phyloP scores from a whole-genome alignment of 2,797 vertebrate genomes.

The Sciurus vulgaris region DNA sequence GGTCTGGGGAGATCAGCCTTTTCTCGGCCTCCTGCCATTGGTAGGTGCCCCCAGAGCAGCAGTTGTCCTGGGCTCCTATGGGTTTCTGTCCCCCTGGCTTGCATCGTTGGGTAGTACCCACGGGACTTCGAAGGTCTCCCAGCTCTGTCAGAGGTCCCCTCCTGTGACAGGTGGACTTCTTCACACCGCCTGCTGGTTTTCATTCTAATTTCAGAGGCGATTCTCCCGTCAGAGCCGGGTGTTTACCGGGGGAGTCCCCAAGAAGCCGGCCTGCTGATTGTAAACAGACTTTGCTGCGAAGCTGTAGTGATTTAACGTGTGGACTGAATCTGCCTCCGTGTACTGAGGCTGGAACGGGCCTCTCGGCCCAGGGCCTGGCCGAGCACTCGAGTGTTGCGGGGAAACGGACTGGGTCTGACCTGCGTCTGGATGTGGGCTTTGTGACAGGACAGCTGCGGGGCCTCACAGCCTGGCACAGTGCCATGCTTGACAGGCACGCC shows the following conservation, averaged over 20 bases:
- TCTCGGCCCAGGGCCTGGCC: too few relatives aligned
- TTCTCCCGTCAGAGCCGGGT: neutral
- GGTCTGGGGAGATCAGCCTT: neutral
- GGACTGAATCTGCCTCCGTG: fast-evolving
- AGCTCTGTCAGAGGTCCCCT: neutral
- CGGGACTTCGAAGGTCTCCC: neutral
- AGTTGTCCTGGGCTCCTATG: neutral
- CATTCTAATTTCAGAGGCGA: neutral
- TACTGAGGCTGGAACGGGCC: fast-evolving
- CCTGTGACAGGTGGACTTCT: neutral
- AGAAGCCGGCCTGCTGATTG: neutral
- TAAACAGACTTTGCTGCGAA: neutral
- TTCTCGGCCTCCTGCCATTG: neutral
- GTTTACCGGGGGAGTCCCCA: neutral
- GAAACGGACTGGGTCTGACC: neutral
- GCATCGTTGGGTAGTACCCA: fast-evolving
- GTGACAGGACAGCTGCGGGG: neutral
- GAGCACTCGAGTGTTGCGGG: neutral
- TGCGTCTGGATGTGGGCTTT: fast-evolving
- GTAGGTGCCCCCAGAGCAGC: neutral
- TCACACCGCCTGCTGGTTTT: fast-evolving
- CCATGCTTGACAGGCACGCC: fast-evolving
- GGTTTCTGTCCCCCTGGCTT: neutral
- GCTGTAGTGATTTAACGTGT: fast-evolving
- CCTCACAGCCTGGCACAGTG: neutral